Conservation (phyloP, 2,113 vertebrate species). For the Leucopsar rothschildi region DNA sequence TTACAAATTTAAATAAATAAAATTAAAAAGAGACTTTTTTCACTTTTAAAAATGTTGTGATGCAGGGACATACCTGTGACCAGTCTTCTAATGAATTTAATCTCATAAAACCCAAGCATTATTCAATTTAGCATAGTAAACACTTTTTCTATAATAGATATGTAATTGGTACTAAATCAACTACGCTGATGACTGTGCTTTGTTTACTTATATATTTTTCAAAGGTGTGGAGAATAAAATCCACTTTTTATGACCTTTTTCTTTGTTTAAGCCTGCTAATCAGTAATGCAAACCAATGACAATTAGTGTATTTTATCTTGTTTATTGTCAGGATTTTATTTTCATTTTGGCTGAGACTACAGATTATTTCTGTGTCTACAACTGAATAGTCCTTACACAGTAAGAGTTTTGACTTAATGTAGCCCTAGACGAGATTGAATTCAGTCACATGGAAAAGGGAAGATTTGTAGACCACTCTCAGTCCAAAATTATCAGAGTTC, state of each 20-base stretch:
- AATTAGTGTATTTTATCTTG: not conserved
- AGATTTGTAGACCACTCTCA: not conserved
- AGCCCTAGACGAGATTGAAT: not conserved
- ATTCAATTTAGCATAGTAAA: not conserved
- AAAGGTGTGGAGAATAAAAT: not conserved
- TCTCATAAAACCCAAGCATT: not conserved
- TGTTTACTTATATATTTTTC: not conserved
- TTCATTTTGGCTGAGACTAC: not conserved
- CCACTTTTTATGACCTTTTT: not conserved
- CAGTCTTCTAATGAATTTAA: not conserved
- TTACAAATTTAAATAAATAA: not conserved
- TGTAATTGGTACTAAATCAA: not conserved
- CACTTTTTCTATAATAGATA: not conserved
- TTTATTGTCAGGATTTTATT: not conserved
- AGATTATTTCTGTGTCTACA: not conserved
- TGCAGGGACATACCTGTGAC: not conserved
- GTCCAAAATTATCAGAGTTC: not conserved
- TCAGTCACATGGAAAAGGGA: not conserved
- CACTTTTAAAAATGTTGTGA: not conserved
- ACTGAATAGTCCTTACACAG: not conserved
- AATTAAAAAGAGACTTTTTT: not conserved
- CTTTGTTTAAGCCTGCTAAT: not conserved
- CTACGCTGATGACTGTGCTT: not conserved
- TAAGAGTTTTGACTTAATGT: not conserved
- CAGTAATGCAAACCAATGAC: not conserved